These are phyloP conservation scores for Lichenostomus cassidix DNA, from an alignment of 2,113 vertebrate species.

Conservation along the genomic window DNA sequence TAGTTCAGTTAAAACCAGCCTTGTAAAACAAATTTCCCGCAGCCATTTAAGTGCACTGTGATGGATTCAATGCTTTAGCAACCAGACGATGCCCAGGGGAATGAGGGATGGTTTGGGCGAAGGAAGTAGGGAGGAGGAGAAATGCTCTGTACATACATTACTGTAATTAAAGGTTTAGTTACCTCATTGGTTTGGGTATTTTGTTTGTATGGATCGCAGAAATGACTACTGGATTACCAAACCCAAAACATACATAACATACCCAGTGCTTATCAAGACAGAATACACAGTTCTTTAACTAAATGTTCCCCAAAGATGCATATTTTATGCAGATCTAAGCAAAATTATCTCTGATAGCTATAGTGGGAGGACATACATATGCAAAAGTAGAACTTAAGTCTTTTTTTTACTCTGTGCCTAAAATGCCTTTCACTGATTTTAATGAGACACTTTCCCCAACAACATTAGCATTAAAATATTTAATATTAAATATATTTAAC, in stretches of 20 bases:
- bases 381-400: background rate
- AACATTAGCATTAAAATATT: background rate
- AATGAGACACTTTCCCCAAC: background rate
- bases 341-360: background rate
- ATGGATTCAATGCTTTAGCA: slow-evolving; percentile 48
- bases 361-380: background rate
- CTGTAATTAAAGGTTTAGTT: slow-evolving; percentile 78
- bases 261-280: slow-evolving; percentile 16
- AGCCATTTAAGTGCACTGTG: slow-evolving; percentile 72
- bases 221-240: slow-evolving; percentile 65
- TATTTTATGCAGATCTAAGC: slow-evolving; percentile 4
- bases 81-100: slow-evolving; percentile 56
- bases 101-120: slow-evolving; percentile 40
- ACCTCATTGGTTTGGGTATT: slow-evolving; percentile 73
- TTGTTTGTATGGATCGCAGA: slow-evolving; percentile 72
- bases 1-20: slow-evolving; percentile 87
- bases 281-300: background rate
- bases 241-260: slow-evolving; percentile 61
- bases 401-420: background rate
- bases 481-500: background rate
- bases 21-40: slow-evolving; percentile 89
- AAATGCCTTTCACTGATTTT: background rate
- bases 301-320: slow-evolving; percentile 15
- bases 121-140: slow-evolving; percentile 62
- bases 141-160: slow-evolving; percentile 72